Conservation (phyloP, 2,113 vertebrate genomes). For the Pelobates fuscus region DNA sequence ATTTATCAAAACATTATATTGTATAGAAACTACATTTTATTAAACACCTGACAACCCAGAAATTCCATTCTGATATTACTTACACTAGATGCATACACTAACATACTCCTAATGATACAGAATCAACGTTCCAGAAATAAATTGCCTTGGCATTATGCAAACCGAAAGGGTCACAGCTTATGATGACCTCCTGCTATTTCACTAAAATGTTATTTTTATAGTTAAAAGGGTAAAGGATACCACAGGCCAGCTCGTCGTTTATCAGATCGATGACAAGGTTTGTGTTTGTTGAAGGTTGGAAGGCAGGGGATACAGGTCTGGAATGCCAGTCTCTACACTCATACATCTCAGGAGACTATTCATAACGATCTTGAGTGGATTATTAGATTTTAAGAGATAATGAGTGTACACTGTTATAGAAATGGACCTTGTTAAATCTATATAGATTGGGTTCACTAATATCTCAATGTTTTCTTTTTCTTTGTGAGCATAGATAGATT, state of each 20-base stretch:
- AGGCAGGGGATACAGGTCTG: conserved; percentile 17
- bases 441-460: neutral
- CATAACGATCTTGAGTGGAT: neutral
- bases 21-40: too few species aligned
- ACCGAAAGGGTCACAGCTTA: conserved; percentile 54
- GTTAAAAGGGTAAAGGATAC: conserved; percentile 68
- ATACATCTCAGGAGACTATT: conserved; percentile 14
- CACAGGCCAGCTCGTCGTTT: conserved; percentile 51
- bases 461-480: neutral
- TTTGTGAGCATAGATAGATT: neutral
- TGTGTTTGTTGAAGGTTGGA: conserved; percentile 33
- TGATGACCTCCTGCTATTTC: conserved; percentile 67
- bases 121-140: conserved; percentile 24
- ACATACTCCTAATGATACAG: conserved; percentile 28
- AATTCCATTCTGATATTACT: neutral
- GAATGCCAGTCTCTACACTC: neutral
- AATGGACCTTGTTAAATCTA: neutral
- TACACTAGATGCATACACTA: conserved; percentile 1
- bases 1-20: too few species aligned
- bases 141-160: conserved; percentile 47
- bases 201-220: conserved; percentile 70
- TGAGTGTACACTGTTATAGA: neutral
- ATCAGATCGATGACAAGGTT: conserved; percentile 54
- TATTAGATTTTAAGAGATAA: conserved; percentile 11
- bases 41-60: neutral